Evolutionary conservation across 2,113 vertebrate genomes (phyloP).

Genomic region (Sinocyclocheilus rhinocerous): DNA sequence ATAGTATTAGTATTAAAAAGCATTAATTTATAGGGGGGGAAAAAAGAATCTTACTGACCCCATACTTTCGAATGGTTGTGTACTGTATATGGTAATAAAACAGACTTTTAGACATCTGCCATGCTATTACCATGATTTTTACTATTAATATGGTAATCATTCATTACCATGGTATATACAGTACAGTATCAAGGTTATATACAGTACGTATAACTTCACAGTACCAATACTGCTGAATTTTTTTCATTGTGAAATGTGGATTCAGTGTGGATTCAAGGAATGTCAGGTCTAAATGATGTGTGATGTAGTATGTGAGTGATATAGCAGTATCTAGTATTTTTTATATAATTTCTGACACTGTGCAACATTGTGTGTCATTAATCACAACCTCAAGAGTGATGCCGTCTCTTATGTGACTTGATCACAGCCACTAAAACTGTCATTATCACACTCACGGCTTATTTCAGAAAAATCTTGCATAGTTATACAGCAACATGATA

Average conservation of each 20-base stretch:
- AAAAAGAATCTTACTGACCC: background rate
- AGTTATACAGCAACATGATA: conserved; percentile 59
- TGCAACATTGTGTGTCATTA: conserved; percentile 15
- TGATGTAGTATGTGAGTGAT: background rate
- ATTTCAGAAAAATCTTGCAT: conserved; percentile 46
- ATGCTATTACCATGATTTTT: background rate
- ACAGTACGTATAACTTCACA: background rate
- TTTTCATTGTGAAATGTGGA: background rate
- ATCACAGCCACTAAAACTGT: conserved; percentile 6
- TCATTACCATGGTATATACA: background rate
- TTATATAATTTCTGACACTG: conserved; percentile 13
- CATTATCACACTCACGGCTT: conserved; percentile 34
- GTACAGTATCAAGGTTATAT: background rate
- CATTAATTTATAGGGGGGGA: no score
- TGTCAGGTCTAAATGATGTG: background rate
- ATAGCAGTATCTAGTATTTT: background rate
- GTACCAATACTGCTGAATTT: background rate
- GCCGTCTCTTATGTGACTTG: conserved; percentile 1
- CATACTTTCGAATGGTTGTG: background rate
- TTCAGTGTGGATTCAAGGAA: background rate
- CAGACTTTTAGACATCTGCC: background rate
- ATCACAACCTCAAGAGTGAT: conserved; percentile 6
- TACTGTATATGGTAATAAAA: background rate
- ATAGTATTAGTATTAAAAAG: no score
- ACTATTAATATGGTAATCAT: background rate